phyloP scores from a whole-genome alignment of 2,888 invertebrate species.

The Latheticus oryzae region DNA sequence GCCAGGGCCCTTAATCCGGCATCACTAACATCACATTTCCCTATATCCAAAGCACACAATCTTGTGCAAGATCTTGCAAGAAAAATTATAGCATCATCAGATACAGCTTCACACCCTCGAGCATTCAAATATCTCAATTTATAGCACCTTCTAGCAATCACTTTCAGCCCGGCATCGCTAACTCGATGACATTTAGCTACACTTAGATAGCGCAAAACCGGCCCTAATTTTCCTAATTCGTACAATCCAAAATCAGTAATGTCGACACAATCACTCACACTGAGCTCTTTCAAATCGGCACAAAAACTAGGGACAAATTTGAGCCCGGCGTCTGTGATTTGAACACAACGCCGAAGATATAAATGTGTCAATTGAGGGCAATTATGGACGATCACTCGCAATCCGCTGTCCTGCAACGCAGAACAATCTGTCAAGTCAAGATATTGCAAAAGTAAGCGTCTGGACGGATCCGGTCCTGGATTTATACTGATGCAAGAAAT shows the following conservation, averaged over 20 bases:
- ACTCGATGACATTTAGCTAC: conserved; percentile 95
- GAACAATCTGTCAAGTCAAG: conserved; percentile 92
- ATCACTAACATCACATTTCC: conserved; percentile 94
- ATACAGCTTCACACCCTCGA: conserved; percentile 91
- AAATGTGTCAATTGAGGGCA: conserved; percentile 89
- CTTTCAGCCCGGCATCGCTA: conserved; percentile 89
- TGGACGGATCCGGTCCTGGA: conserved; percentile 73
- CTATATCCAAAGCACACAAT: conserved; percentile 87
- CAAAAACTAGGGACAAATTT: conserved; percentile 93
- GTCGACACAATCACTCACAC: conserved; percentile 89
- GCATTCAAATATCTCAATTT: conserved; percentile 91
- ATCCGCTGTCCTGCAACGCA: conserved; percentile 84
- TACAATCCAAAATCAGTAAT: conserved; percentile 92
- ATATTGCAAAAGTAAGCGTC: conserved; percentile 83
- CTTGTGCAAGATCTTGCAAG: conserved; percentile 88
- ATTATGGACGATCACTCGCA: conserved; percentile 85
- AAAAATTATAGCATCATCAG: conserved; percentile 91
- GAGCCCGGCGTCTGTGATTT: conserved; percentile 92
- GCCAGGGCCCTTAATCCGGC: conserved; percentile 87
- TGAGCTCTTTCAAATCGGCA: conserved; percentile 83
- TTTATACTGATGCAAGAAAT: conserved; percentile 82
- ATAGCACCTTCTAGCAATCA: conserved; percentile 88
- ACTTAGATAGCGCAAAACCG: conserved; percentile 90
- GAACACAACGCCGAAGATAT: conserved; percentile 87
- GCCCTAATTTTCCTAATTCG: conserved; percentile 88